Conservation (phyloP, 2,113 vertebrate species). For the Gasterosteus aculeatus region DNA sequence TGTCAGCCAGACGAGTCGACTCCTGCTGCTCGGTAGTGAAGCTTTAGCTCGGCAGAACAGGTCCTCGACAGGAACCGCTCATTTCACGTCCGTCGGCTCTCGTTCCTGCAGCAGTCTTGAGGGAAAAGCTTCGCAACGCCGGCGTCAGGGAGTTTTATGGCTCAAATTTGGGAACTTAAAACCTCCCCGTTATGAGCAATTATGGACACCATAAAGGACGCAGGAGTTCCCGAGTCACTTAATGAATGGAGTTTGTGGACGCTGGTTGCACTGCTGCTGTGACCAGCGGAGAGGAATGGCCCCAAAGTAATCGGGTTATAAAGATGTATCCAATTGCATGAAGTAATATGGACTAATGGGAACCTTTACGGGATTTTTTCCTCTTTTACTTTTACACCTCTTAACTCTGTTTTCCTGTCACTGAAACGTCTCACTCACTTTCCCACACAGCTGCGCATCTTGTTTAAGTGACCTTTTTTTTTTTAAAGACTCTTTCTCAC, state of each 20-base stretch:
- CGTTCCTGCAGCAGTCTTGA: not conserved
- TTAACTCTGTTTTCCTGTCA: not conserved
- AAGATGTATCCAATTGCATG: slow-evolving; percentile 10
- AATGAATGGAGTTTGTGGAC: slow-evolving; percentile 39
- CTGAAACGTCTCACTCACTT: not conserved
- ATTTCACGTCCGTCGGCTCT: not conserved
- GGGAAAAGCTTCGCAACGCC: not conserved
- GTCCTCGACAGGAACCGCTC: too few species aligned
- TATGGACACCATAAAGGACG: slow-evolving; percentile 45
- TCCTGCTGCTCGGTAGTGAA: too few species aligned
- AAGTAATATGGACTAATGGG: slow-evolving; percentile 5
- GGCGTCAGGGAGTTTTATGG: slow-evolving; percentile 38
- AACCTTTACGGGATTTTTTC: not conserved
- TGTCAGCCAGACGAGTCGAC: too few species aligned
- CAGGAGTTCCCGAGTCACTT: slow-evolving; percentile 42
- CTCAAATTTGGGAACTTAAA: slow-evolving; percentile 28
- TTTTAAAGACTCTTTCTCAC: not conserved
- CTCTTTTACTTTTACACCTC: slow-evolving; percentile 2
- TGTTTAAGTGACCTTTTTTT: slow-evolving; percentile 1
- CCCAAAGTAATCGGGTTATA: slow-evolving; percentile 11
- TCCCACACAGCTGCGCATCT: not conserved
- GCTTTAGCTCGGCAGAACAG: too few species aligned
- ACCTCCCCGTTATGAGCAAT: slow-evolving; percentile 35
- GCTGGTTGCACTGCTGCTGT: slow-evolving; percentile 22
- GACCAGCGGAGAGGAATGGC: slow-evolving; percentile 46